Evolutionary conservation across 2,888 invertebrate species (phyloP), one percentile per base, ranked within the genome.

Genomic region (Cryptosula pallasiana): DNA sequence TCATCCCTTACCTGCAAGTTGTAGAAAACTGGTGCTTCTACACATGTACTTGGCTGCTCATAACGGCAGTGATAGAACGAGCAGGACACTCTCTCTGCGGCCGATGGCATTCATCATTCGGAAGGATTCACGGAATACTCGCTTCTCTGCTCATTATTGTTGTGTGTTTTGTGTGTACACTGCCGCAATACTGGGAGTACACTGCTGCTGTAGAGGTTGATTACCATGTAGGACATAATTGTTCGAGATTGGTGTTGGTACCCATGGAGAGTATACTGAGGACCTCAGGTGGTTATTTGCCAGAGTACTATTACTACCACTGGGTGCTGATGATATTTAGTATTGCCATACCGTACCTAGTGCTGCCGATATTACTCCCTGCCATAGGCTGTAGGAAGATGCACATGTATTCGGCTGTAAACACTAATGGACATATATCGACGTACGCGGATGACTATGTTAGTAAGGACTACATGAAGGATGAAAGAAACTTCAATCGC

Each of bases 131-230:
- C n/a, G 70, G 70, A 9, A 54, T 70, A 23, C 29, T 70, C 1
- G 70, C 70, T 29, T 70, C 70, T 20, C 3, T 54, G 13, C 32
- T 70, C 2, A 54, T 70, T 9, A 5, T 70, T 5, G 70, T 70
- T 35, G 80, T 83, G 9, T 80, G 81, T 16, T 75, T 81, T 34
- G 78, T 82, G 72, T 81, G 81, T 74, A 78, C 82, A 16, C 74
- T 83, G 54, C 83, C 83, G 20, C 77, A 81, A 36, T 79, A 81
- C 75, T 83, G 82, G 82, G 81, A 81, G 73, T 82, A 80, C 73
- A 74, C 73, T 69, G 73, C 74, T 29, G 73, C 75, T 25, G 77
- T 79, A 73, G 27, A 13, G 2, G 2, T 16, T 13, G 63, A 63
- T 32, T 78, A 79, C 70, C 71, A 69, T 36, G 70, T 3, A 3